Conservation (phyloP, 2,888 invertebrate genomes). For the Lithodes maja region DNA sequence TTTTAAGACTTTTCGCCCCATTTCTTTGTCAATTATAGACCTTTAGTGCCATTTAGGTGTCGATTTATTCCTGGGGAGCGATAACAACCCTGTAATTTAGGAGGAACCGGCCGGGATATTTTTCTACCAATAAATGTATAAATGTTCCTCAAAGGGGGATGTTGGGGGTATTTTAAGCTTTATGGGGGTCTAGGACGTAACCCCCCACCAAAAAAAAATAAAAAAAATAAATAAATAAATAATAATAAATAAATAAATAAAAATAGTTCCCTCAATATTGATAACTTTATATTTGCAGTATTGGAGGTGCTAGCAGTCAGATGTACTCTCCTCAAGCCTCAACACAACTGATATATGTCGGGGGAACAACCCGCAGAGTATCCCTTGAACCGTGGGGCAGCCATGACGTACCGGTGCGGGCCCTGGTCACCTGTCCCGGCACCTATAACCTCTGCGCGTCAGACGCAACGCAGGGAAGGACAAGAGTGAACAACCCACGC, state of each 20-base stretch:
- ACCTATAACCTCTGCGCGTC: constrained; percentile 59
- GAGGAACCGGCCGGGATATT: too few species aligned
- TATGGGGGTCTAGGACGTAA: background rate
- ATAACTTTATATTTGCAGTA: constrained; percentile 12
- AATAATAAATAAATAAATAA: background rate
- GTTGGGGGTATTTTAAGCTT: background rate
- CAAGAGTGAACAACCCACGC: constrained; percentile 45
- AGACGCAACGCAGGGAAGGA: constrained; percentile 24
- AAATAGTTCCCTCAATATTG: too few species aligned
- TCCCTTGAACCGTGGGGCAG: constrained; percentile 48
- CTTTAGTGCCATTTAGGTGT: too few species aligned
- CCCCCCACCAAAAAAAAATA: background rate
- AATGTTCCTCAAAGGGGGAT: too few species aligned
- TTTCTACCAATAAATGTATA: too few species aligned
- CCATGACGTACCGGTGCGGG: constrained; percentile 50
- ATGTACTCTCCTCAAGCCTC: constrained; percentile 62
- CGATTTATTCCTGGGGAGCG: too few species aligned
- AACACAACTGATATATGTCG: constrained; percentile 60
- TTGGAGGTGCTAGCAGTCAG: constrained; percentile 44
- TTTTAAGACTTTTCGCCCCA: too few species aligned
- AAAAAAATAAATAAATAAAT: background rate
- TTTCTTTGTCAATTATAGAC: too few species aligned
- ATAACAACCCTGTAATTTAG: too few species aligned
- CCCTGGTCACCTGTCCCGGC: constrained; percentile 59
- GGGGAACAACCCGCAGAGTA: constrained; percentile 59